Evolutionary conservation across 2,888 invertebrate species (phyloP).

Genomic region (Myopa testacea): DNA sequence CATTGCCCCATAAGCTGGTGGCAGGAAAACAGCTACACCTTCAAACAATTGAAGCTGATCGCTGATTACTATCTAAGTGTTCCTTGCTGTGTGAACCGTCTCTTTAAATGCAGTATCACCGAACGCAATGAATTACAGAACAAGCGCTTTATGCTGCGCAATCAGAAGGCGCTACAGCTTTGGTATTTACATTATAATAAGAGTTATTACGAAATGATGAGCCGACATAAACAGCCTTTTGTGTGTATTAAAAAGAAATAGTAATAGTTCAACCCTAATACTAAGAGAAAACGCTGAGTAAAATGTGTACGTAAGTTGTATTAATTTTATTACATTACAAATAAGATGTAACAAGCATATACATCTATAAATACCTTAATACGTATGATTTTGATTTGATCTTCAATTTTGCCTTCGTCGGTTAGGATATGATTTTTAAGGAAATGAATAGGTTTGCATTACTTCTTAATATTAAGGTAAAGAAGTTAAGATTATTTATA

Average conservation of each 20-base stretch:
- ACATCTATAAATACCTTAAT: background rate
- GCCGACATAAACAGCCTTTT: background rate
- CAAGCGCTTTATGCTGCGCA: slow-evolving; percentile 38
- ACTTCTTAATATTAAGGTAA: background rate
- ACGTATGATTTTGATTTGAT: background rate
- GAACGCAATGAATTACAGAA: slow-evolving; percentile 35
- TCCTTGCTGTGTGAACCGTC: slow-evolving; percentile 53
- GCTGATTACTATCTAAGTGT: slow-evolving; percentile 54
- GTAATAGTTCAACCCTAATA: background rate
- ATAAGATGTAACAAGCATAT: slow-evolving; percentile 1
- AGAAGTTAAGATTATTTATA: slow-evolving; percentile 5
- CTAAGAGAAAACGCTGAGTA: background rate
- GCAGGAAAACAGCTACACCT: slow-evolving; percentile 52
- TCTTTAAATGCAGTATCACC: slow-evolving; percentile 43
- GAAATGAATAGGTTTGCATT: background rate
- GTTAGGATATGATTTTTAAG: background rate
- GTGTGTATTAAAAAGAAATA: background rate
- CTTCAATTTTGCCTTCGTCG: background rate
- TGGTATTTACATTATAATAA: slow-evolving; percentile 50
- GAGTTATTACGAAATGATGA: slow-evolving; percentile 33
- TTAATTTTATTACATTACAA: slow-evolving; percentile 23
- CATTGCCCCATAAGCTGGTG: slow-evolving; percentile 59
- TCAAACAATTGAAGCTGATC: slow-evolving; percentile 52
- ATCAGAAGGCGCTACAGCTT: slow-evolving; percentile 38
- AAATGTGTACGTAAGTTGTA: slow-evolving; percentile 6